A percentile compares a stretch with the other conserved stretches of the same genome.
Evolutionary conservation across 2,888 invertebrate species (phyloP).

Genomic region (Pedicia rivosa): DNA sequence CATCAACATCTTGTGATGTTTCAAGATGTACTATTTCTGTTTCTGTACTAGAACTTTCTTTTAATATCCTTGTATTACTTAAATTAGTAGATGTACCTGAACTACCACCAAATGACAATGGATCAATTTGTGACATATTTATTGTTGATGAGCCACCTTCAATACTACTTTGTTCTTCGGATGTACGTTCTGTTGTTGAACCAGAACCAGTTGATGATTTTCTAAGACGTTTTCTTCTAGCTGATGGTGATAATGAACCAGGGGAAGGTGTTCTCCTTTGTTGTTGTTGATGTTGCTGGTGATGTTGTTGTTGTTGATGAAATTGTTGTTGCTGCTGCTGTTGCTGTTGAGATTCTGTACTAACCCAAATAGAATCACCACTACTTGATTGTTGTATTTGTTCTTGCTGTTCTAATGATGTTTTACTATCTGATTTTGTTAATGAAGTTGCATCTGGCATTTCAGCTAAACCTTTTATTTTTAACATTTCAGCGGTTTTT

Average conservation of each 20-base stretch:
- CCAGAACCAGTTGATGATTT: slow-evolving; percentile 43
- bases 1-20: slow-evolving; percentile 36
- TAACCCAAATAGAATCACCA: slow-evolving; percentile 35
- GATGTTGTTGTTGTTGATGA: slow-evolving; percentile 40
- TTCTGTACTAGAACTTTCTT: slow-evolving; percentile 31
- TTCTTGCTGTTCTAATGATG: slow-evolving; percentile 31
- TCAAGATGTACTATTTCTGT: slow-evolving; percentile 36
- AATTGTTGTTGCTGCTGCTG: too few species aligned
- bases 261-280: slow-evolving; percentile 33
- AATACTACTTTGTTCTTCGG: slow-evolving; percentile 31
- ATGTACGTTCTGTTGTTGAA: slow-evolving; percentile 36
- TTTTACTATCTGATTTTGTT: slow-evolving; percentile 50
- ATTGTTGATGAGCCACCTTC: slow-evolving; percentile 26
- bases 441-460: slow-evolving; percentile 65
- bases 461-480: slow-evolving; percentile 78
- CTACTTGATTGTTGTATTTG: slow-evolving; percentile 33
- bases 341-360: slow-evolving; percentile 34
- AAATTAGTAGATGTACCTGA: slow-evolving; percentile 23
- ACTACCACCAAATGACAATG: slow-evolving; percentile 30
- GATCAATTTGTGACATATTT: slow-evolving; percentile 33
- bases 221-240: slow-evolving; percentile 40
- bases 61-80: slow-evolving; percentile 27
- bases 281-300: slow-evolving; percentile 40
- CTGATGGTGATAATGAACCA: slow-evolving; percentile 42
- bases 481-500: slow-evolving; percentile 72